Conservation (phyloP, 2,797 vertebrate genomes). For the Gadopsis bispinosus region DNA sequence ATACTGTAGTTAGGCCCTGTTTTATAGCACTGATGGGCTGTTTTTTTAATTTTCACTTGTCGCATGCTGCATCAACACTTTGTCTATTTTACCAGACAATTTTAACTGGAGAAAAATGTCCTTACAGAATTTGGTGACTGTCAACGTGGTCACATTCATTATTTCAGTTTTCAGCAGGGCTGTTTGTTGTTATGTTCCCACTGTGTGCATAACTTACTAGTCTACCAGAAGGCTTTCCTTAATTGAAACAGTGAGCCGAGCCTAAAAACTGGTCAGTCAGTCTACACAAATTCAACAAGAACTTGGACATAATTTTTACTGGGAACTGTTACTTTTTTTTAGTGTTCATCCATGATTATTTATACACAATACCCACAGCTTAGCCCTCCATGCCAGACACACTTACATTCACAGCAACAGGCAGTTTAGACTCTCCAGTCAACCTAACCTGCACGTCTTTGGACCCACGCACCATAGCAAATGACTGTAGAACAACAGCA, state of each 20-base stretch:
- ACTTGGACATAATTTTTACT: slow-evolving; percentile 3
- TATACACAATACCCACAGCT: neutral
- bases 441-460: slow-evolving; percentile 3
- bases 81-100: slow-evolving; percentile 19
- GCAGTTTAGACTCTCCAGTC: slow-evolving; percentile 10
- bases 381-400: neutral
- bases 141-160: slow-evolving; percentile 20
- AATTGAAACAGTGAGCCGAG: slow-evolving; percentile 27
- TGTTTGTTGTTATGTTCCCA: slow-evolving; percentile 35
- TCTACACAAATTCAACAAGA: neutral
- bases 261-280: slow-evolving; percentile 7
- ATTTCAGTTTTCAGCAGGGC: slow-evolving; percentile 26
- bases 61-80: slow-evolving; percentile 49
- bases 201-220: slow-evolving; percentile 29
- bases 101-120: slow-evolving; percentile 20
- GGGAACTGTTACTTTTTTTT: slow-evolving; percentile 2
- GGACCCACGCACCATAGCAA: neutral
- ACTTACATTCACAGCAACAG: neutral
- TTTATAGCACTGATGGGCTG: slow-evolving; percentile 52
- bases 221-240: slow-evolving; percentile 39
- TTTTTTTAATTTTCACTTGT: slow-evolving; percentile 47
- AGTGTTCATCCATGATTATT: slow-evolving; percentile 11
- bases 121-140: neutral
- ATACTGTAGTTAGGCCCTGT: slow-evolving; percentile 52
- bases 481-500: slow-evolving; percentile 1